phyloP scores from a whole-genome alignment of 2,113 vertebrate species.

The Struthidea cinerea region DNA sequence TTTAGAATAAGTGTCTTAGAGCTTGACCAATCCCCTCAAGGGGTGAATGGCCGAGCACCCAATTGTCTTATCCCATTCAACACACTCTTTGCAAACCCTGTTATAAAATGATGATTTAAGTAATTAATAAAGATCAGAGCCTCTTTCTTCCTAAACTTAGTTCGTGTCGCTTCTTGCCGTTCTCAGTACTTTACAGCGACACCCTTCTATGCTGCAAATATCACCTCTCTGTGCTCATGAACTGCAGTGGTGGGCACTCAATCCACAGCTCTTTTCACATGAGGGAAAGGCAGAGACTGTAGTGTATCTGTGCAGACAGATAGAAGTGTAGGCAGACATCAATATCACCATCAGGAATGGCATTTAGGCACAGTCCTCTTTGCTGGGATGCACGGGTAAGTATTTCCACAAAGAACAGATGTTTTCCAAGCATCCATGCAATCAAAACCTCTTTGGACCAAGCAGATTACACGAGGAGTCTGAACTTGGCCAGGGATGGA shows the following conservation, averaged over 20 bases:
- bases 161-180: no score
- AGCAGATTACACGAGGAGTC: neutral
- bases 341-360: neutral
- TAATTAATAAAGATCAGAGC: no score
- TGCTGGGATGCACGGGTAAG: neutral
- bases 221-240: neutral
- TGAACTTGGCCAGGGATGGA: neutral
- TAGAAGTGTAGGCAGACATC: neutral
- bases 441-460: neutral
- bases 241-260: neutral
- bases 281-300: neutral
- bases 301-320: neutral
- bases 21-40: no score
- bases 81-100: no score
- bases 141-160: no score
- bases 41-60: no score
- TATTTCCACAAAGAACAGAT: neutral
- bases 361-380: neutral
- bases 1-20: no score
- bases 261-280: neutral
- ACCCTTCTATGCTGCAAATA: neutral
- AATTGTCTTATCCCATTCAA: no score
- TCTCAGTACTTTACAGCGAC: no score
- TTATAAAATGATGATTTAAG: no score
- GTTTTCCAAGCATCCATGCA: neutral